Evolutionary conservation across 2,888 invertebrate genomes (phyloP).

Genomic region (Agrochola macilenta): DNA sequence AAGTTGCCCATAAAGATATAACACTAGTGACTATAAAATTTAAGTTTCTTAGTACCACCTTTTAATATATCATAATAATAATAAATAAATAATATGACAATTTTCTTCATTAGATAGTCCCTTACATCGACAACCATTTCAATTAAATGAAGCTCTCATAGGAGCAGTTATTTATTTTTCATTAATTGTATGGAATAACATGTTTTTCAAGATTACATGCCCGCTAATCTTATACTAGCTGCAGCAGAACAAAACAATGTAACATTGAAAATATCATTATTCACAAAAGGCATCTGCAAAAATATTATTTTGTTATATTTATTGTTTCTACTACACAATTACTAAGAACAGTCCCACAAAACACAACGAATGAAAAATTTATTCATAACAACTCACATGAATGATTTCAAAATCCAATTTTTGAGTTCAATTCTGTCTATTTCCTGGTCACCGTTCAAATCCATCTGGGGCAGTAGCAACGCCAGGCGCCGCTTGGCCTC

Average conservation of each 20-base stretch:
- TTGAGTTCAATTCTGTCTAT: conserved; percentile 96
- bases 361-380: not conserved
- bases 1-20: not conserved
- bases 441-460: conserved; percentile 94
- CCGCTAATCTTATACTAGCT: not conserved
- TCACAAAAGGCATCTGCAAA: not conserved
- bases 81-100: no score
- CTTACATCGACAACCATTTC: not conserved
- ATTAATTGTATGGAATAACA: not conserved
- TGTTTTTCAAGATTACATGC: conserved; percentile 2
- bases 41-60: not conserved
- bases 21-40: not conserved
- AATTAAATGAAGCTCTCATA: not conserved
- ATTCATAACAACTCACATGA: conserved; percentile 90
- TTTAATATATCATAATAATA: no score
- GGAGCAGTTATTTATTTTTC: not conserved
- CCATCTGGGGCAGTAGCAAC: conserved; percentile 96
- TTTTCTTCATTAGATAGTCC: not conserved
- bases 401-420: conserved; percentile 98
- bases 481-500: conserved; percentile 95
- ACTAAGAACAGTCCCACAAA: not conserved
- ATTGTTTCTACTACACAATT: not conserved
- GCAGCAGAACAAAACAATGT: not conserved
- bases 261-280: conserved; percentile 1
- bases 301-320: not conserved